Base-by-base conservation (phyloP, 2,113 vertebrate genomes). In the Malaclemys terrapin region DNA sequence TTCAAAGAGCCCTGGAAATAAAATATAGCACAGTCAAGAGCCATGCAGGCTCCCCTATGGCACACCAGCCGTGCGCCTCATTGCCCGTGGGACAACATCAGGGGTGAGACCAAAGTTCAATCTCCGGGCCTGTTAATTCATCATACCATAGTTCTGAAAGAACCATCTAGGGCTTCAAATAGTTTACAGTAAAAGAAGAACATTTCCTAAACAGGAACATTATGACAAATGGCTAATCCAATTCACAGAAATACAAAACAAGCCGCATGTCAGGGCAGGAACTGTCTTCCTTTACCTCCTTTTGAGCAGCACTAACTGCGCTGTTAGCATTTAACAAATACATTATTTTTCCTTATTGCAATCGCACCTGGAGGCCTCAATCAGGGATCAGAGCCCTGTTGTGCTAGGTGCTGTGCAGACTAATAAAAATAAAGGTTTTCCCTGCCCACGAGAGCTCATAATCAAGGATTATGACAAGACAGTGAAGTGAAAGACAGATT, bases 201-300 rank as follows among this genome's bases (percentile, higher is more conserved):
- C 38, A 19, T 47, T 2, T 79, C 49, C 22, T 53, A 42, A 85
- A 35, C 10, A 80, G 24, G 88, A 88, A 87, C 45, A n/a, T 5
- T 10, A 1, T 38, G 42, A 52, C 3, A 69, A 59, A 10, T 8
- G 45, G 42, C n/a, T 59, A 24, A 82, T 27, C 56, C 11, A 62
- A 24, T 56, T 42, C 62, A 17, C 31, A 65, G 62, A 75, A 20
- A 42, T 42, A 42, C n/a, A 93, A 88, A 76, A n/a, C 8, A 80
- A 89, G n/a, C 24, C 13, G 6, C 57, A 27, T 52, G 76, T 85
- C 2, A 10, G 16, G 6, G 25, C 16, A 84, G 9, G 8, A 1
- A 80, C 5, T 0, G 0, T 38, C 31, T 35, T 5, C 65, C 54
- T 8, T 53, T 45, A 53, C 29, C 8, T 1, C 31, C 50, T 57